These are phyloP conservation scores for Anser cygnoides DNA, from an alignment of 2,113 vertebrate genomes.

Conservation along the genomic window DNA sequence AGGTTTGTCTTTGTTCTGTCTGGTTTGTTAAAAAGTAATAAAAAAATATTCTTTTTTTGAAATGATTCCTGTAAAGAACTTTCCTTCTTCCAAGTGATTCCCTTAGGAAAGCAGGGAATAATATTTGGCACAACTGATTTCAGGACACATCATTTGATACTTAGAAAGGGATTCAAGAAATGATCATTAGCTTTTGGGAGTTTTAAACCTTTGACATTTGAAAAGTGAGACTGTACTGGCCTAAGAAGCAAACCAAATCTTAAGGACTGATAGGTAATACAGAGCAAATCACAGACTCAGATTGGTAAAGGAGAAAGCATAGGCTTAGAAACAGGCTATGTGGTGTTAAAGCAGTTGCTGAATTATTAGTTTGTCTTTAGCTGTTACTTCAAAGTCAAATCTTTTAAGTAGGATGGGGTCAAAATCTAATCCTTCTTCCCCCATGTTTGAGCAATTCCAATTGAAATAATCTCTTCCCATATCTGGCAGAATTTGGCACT, in stretches of 20 bases:
- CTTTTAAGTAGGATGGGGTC: background rate
- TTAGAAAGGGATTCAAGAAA: slow-evolving; percentile 10
- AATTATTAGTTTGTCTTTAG: background rate
- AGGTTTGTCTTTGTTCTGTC: background rate
- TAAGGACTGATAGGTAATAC: background rate
- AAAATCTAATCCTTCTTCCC: background rate
- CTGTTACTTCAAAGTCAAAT: background rate
- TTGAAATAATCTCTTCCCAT: background rate
- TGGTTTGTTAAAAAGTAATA: background rate
- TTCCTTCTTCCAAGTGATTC: background rate
- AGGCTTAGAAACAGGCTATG: background rate
- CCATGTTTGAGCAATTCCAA: background rate
- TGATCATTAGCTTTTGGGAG: background rate
- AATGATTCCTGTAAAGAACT: background rate
- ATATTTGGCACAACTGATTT: background rate
- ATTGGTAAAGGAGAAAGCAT: background rate
- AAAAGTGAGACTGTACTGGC: background rate
- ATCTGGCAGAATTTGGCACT: background rate
- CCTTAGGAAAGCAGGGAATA: background rate
- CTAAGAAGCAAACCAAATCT: background rate
- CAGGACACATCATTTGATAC: background rate
- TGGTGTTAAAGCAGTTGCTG: background rate
- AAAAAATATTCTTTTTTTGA: background rate
- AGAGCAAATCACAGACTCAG: background rate
- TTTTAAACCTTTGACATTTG: slow-evolving; percentile 6